These are phyloP conservation scores for Syngnathus typhle DNA, from an alignment of 2,113 vertebrate species.

Conservation along the genomic window DNA sequence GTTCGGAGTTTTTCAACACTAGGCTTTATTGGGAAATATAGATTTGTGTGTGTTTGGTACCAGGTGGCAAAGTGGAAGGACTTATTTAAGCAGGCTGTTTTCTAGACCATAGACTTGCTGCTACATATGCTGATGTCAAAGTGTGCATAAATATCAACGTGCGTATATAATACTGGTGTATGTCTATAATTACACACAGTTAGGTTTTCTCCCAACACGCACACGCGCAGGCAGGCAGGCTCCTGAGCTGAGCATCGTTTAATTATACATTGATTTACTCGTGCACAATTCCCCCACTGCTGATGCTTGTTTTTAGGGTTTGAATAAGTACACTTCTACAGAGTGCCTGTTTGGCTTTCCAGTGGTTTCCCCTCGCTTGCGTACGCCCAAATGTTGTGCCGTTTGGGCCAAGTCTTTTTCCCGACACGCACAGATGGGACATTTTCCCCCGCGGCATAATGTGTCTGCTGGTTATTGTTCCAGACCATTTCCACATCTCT, in stretches of 20 bases:
- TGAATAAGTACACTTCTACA: conserved; percentile 34
- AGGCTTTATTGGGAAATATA: neutral
- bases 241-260: conserved; percentile 39
- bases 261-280: conserved; percentile 48
- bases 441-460: conserved; percentile 44
- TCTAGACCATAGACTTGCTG: conserved; percentile 52
- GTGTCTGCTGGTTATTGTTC: conserved; percentile 65
- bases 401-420: conserved; percentile 44
- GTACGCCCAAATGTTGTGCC: conserved; percentile 35
- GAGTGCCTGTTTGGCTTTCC: conserved; percentile 33
- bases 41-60: conserved; percentile 22
- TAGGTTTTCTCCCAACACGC: conserved; percentile 38
- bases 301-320: conserved; percentile 35
- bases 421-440: conserved; percentile 56
- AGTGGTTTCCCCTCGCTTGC: conserved; percentile 25
- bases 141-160: conserved; percentile 46
- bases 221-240: conserved; percentile 15
- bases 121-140: conserved; percentile 48
- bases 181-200: conserved; percentile 44
- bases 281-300: conserved; percentile 47
- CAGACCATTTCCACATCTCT: conserved; percentile 62
- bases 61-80: conserved; percentile 51
- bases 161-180: conserved; percentile 35
- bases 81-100: conserved; percentile 39
- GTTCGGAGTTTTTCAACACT: neutral